A percentile compares a stretch with the other conserved stretches of the same genome.
These are phyloP conservation scores for Apoda limacodes DNA, from an alignment of 2,888 invertebrate genomes.

Conservation along the genomic window DNA sequence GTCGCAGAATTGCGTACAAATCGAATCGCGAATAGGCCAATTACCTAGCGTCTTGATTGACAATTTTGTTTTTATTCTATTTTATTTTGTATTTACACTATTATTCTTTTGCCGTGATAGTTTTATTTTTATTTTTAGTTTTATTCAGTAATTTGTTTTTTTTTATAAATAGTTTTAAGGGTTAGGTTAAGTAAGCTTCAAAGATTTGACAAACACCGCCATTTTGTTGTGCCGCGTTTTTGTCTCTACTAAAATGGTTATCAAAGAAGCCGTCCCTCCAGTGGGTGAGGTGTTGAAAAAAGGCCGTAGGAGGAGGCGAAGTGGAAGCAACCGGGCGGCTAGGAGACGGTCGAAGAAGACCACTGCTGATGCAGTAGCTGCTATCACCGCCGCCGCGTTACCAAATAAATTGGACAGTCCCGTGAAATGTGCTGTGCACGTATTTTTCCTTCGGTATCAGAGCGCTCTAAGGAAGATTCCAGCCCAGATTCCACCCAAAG, in stretches of 20 bases:
- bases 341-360: constrained; percentile 36
- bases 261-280: constrained; percentile 37
- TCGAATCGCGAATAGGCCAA: constrained; percentile 17
- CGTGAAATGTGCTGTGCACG: constrained; percentile 53
- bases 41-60: constrained; percentile 17
- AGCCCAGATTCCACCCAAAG: constrained; percentile 44
- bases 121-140: constrained; percentile 18
- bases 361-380: constrained; percentile 22
- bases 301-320: constrained; percentile 34
- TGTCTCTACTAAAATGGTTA: too few relatives aligned
- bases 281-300: constrained; percentile 34
- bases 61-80: constrained; percentile 22
- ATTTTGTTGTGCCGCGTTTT: constrained; percentile 41
- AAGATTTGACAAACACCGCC: too few relatives aligned
- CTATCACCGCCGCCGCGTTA: constrained; percentile 14
- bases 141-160: constrained; percentile 20
- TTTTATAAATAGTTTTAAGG: constrained; percentile 21
- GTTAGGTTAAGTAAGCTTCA: constrained; percentile 27
- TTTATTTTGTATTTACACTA: constrained; percentile 24
- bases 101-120: constrained; percentile 25
- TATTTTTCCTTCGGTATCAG: constrained; percentile 48
- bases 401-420: constrained; percentile 29
- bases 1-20: constrained; percentile 14
- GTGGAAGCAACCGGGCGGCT: constrained; percentile 37
- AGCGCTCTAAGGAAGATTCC: constrained; percentile 52